phyloP scores from a whole-genome alignment of 92 coral and sea anemone species.

The Muricea muricata region DNA sequence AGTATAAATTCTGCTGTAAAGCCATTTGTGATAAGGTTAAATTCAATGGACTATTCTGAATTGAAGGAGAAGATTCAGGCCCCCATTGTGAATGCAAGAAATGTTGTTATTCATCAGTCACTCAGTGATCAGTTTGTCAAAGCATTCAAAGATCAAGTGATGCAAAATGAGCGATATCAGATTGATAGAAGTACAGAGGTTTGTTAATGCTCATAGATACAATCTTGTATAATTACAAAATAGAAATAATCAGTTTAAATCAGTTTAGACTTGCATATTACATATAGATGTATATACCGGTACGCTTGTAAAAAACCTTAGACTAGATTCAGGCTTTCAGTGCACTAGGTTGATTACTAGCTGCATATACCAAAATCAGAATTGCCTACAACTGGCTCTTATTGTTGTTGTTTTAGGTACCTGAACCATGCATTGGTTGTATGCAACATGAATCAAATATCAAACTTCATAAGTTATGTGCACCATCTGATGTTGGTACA shows the following conservation, averaged over 20 bases:
- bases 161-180: conserved; percentile 76
- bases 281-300: no score
- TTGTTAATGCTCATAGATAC: no score
- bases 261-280: no score
- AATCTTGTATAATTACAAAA: no score
- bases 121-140: conserved; percentile 94
- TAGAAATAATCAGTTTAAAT: no score
- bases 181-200: conserved; percentile 81
- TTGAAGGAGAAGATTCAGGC: conserved; percentile 89
- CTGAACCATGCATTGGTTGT: conserved; percentile 95
- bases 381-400: no score
- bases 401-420: conserved; percentile 57
- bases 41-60: conserved; percentile 92
- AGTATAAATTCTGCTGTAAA: conserved; percentile 89
- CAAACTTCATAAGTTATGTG: conserved; percentile 91
- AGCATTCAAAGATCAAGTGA: conserved; percentile 89
- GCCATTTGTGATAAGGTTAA: conserved; percentile 85
- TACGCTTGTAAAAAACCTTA: no score
- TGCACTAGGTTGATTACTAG: no score
- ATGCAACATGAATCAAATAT: conserved; percentile 89
- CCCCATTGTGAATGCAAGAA: conserved; percentile 96
- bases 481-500: conserved; percentile 79
- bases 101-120: conserved; percentile 93
- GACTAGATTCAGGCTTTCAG: no score
- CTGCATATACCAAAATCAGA: no score